Percentiles rank a stretch among this genome's conserved stretches.
These are phyloP conservation scores for Rosalia funebris DNA, from an alignment of 2,888 invertebrate genomes.

Conservation along the genomic window DNA sequence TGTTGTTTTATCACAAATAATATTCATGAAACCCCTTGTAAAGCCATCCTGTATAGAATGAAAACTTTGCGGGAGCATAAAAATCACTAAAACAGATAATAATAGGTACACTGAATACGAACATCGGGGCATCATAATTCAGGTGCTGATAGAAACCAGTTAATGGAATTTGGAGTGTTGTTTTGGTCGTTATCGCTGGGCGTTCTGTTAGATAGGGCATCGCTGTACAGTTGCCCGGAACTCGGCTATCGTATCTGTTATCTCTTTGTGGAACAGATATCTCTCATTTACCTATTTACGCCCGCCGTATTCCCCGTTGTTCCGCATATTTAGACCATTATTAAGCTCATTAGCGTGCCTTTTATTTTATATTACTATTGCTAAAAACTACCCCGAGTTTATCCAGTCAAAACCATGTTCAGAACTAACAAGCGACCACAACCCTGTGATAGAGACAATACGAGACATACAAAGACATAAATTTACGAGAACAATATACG, in stretches of 20 bases:
- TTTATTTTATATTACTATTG: no score
- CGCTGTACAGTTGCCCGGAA: constrained; percentile 26
- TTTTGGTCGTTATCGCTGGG: constrained; percentile 43
- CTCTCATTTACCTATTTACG: constrained; percentile 30
- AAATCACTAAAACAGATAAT: constrained; percentile 12
- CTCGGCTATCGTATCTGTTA: constrained; percentile 32
- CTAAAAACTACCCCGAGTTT: no score
- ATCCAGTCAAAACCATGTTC: no score
- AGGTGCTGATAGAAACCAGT: constrained; percentile 39
- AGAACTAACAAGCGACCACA: no score
- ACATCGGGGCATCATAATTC: constrained; percentile 35
- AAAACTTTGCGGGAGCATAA: neutral
- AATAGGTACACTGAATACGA: constrained; percentile 22
- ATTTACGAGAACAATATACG: no score
- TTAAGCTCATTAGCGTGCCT: constrained; percentile 10
- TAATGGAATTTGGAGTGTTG: constrained; percentile 46
- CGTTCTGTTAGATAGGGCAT: constrained; percentile 36
- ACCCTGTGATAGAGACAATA: no score
- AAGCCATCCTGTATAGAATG: neutral
- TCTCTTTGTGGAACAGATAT: constrained; percentile 33
- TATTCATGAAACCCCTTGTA: no score
- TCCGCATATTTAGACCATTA: constrained; percentile 29
- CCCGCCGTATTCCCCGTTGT: constrained; percentile 23
- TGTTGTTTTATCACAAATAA: no score
- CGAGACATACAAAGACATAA: no score